Evolutionary conservation across 2,797 vertebrate genomes (phyloP), one percentile per base, ranked within the genome.

Genomic region (Acanthopagrus latus): DNA sequence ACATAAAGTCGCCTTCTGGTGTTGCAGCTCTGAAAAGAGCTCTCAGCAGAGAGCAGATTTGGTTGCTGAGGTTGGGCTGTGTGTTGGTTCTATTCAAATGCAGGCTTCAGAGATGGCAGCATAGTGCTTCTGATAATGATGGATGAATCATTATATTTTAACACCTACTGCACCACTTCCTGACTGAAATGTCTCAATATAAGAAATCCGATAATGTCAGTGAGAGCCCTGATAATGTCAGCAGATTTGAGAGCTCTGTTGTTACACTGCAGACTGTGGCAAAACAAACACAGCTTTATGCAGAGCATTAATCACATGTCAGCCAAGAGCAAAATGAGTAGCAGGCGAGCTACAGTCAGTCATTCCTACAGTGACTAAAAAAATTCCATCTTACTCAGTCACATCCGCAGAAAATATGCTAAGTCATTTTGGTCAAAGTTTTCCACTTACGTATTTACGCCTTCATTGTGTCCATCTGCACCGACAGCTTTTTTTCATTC

Each of bases 101-200:
- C 0, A 63, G 7, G 2, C 10, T 16, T 67, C 21, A 7, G n/a
- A 29, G 62, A 62, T 11, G 20, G 3, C 14, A 21, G 29, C 48
- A 3, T 33, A 43, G 44, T 43, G 14, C 21, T 56, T 72, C 50
- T 73, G 20, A 33, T 63, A 10, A 27, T 66, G 50, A 55, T 60
- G 38, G 2, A 13, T 64, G n/a, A 67, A 23, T 77, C 3, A 52
- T 63, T 71, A 3, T 44, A 5, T 62, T 78, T 74, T 43, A 59
- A 74, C 73, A 78, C 41, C 64, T 58, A 16, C 18, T 46, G n/a
- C 14, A 2, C 55, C 64, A 76, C 71, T 68, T 82, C 52, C 76
- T 76, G 76, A 64, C 48, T 66, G 25, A 82, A 65, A 70, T 10
- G n/a, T 14, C 64, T 78, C n/a, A 23, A 10, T 64, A 63, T 77